Percentiles rank a stretch among this genome's conserved stretches.
phyloP scores from a whole-genome alignment of 2,888 invertebrate genomes.

The Limenitis camilla region DNA sequence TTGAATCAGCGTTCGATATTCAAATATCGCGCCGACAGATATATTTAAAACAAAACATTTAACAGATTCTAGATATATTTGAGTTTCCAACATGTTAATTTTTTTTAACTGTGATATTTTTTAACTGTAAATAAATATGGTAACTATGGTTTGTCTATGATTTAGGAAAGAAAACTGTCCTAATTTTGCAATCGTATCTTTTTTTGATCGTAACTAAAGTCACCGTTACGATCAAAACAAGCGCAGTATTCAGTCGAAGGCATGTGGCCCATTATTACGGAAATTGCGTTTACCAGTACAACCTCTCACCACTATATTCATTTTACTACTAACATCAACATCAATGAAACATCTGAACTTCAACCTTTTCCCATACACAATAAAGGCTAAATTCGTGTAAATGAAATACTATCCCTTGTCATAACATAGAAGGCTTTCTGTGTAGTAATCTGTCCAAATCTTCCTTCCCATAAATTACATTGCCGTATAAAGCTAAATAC shows the following conservation, averaged over 20 bases:
- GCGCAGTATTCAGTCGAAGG: conserved; percentile 13
- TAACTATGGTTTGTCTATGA: too few relatives aligned
- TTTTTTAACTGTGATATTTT: too few relatives aligned
- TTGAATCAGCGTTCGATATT: too few relatives aligned
- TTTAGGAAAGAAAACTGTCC: too few relatives aligned
- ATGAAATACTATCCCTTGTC: not conserved
- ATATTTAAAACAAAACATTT: too few relatives aligned
- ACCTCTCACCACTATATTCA: conserved; percentile 20
- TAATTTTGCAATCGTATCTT: too few relatives aligned
- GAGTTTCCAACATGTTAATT: too few relatives aligned
- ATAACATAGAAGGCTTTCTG: conserved; percentile 19
- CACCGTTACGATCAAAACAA: not conserved
- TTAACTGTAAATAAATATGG: too few relatives aligned
- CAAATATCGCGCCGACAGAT: too few relatives aligned
- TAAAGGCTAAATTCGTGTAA: not conserved
- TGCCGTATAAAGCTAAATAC: conserved; percentile 13
- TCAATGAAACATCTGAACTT: not conserved
- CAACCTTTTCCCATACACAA: not conserved
- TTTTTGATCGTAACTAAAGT: too few relatives aligned
- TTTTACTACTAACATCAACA: conserved; percentile 18
- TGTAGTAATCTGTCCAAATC: conserved; percentile 22
- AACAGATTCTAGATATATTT: too few relatives aligned
- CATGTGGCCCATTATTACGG: conserved; percentile 32
- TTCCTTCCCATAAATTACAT: conserved; percentile 13
- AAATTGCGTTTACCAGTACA: conserved; percentile 30